Evolutionary conservation across 2,888 invertebrate genomes (phyloP), one percentile per base, ranked within the genome.

Genomic region (Sisyra nigra): DNA sequence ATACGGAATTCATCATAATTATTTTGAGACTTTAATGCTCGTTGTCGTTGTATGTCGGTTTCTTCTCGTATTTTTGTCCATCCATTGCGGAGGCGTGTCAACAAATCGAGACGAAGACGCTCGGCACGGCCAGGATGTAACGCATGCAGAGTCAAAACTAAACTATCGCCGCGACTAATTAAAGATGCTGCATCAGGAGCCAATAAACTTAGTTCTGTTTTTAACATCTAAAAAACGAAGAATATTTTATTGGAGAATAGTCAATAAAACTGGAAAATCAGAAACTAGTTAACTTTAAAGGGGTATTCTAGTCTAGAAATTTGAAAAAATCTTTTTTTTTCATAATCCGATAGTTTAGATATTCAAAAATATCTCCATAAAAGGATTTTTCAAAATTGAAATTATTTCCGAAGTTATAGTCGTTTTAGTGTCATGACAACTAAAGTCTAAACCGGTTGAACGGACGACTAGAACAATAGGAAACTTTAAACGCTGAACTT

Each of bases 131-230:
- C 54, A 9, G 58, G 60, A 50, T 63, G 64, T 6, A 59, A 59
- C 54, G 53, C 50, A 58, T 82, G 81, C n/a, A 71, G 72, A 33
- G 69, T 71, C 58, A 81, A 72, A 18, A 83, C 78, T 35, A 85
- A 64, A 45, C 78, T 75, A 60, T 85, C 84, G 1, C 85, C 84
- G 55, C 76, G 76, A 13, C 83, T 82, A 49, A 85, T 83, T 29
- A 83, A 64, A 45, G 76, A 74, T 5, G 83, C 84, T 46, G 82
- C 82, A 57, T 80, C 82, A 2, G 81, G 80, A 9, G 83, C 82
- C 48, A 82, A 59, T 44, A 64, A 63, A 29, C 71, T 72, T 47
- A 76, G 57, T 58, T 78, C 77, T 50, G 67, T 63, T 55, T 79
- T 76, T 48, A 79, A 56, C 45, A 74, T 65, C 77, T 77, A 53